These are phyloP conservation scores for Drosophila arawakana DNA, from an alignment of 1,140 invertebrate species.

Conservation along the genomic window DNA sequence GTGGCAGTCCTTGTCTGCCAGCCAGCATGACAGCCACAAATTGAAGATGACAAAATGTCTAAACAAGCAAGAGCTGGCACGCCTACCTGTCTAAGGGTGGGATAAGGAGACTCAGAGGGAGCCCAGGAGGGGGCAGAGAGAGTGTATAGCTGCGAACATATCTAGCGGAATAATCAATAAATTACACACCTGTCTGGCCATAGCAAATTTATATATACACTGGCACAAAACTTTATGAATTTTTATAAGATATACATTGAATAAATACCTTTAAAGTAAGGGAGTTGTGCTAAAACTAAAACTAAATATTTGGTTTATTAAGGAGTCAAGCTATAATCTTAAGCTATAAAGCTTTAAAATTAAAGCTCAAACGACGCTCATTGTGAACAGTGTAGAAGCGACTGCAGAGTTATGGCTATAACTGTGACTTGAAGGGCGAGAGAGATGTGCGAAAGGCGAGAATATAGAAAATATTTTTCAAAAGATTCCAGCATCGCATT, in stretches of 20 bases:
- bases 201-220: conserved; percentile 55
- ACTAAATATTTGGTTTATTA: no score
- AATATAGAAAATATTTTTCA: conserved; percentile 76
- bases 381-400: no score
- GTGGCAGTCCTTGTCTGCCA: conserved; percentile 43
- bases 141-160: conserved; percentile 51
- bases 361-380: no score
- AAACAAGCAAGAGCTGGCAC: conserved; percentile 58
- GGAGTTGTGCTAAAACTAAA: no score
- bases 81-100: conserved; percentile 32
- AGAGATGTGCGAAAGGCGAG: conserved; percentile 2
- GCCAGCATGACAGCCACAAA: conserved; percentile 77
- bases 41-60: conserved; percentile 84
- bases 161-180: conserved; percentile 83
- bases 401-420: conserved; percentile 59
- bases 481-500: conserved; percentile 76
- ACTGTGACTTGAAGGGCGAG: conserved; percentile 32
- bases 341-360: no score
- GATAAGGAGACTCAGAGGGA: conserved; percentile 19
- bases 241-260: no score
- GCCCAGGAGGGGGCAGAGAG: conserved; percentile 10
- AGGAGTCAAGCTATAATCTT: no score
- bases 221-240: no score
- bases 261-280: no score
- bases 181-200: conserved; percentile 83